These are phyloP conservation scores for Ladona fulva DNA, from an alignment of 1,140 invertebrate species.

Conservation along the genomic window DNA sequence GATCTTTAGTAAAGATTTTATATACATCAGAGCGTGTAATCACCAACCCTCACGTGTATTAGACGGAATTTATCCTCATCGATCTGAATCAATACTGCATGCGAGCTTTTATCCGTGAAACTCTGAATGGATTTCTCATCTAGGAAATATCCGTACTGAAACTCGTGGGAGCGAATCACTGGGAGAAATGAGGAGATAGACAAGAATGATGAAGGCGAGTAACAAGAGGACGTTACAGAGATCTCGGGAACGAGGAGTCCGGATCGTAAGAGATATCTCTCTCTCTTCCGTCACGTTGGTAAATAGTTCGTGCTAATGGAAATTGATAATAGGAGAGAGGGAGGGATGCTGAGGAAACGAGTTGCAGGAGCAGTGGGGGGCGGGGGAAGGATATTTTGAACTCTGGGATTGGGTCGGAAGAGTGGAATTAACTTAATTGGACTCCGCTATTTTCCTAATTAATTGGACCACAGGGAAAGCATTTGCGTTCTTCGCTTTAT, in stretches of 20 bases:
- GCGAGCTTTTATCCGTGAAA: too few relatives aligned
- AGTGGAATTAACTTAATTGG: conserved; percentile 10
- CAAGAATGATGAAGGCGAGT: too few relatives aligned
- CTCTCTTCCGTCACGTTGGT: neutral
- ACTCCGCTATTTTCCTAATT: conserved; percentile 1
- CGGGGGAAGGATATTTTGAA: neutral
- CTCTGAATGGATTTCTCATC: too few relatives aligned
- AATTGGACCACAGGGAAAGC: neutral
- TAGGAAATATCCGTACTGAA: too few relatives aligned
- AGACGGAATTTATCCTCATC: too few relatives aligned
- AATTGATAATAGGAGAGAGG: conserved; percentile 7
- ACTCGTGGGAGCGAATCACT: too few relatives aligned
- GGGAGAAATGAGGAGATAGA: too few relatives aligned
- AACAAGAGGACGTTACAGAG: too few relatives aligned
- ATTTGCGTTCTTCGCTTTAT: neutral
- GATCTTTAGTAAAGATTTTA: too few relatives aligned
- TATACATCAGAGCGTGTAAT: too few relatives aligned
- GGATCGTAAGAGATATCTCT: neutral
- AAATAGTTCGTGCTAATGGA: conserved; percentile 9
- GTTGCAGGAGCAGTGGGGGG: neutral
- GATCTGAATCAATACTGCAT: too few relatives aligned
- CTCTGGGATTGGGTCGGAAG: neutral
- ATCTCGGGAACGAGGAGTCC: neutral
- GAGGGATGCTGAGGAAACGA: neutral
- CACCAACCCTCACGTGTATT: too few relatives aligned